Evolutionary conservation across 1,140 invertebrate species (phyloP).

Genomic region (Zaprionus camerounensis): DNA sequence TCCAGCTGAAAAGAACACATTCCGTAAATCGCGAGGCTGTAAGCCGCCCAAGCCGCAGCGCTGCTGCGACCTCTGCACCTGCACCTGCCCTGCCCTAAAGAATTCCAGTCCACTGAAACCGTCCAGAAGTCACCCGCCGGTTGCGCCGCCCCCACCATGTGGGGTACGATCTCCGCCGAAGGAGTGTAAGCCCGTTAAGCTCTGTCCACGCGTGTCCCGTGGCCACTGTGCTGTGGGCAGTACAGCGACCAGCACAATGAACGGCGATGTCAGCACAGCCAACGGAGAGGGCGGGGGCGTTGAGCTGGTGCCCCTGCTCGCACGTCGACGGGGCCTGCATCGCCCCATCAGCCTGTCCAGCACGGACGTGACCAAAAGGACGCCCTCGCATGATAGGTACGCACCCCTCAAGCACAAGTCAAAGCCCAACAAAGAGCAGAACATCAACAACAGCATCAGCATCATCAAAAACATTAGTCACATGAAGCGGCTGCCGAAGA

Average conservation of each 20-base stretch:
- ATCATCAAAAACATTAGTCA: slow-evolving; percentile 75
- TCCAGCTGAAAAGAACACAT: slow-evolving; percentile 76
- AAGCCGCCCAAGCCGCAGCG: slow-evolving; percentile 61
- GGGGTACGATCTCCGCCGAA: slow-evolving; percentile 49
- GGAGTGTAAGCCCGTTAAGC: slow-evolving; percentile 61
- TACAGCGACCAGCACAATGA: slow-evolving; percentile 53
- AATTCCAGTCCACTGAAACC: slow-evolving; percentile 42
- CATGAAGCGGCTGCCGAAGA: slow-evolving; percentile 70
- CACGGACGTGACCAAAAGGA: slow-evolving; percentile 87
- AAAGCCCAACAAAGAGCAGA: slow-evolving; percentile 60
- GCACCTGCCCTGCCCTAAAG: slow-evolving; percentile 67
- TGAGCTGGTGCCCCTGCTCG: slow-evolving; percentile 87
- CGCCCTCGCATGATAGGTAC: slow-evolving; percentile 83
- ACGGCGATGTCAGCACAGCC: slow-evolving; percentile 45
- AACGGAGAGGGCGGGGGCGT: slow-evolving; percentile 84
- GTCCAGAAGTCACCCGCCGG: slow-evolving; percentile 28
- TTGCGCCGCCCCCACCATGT: slow-evolving; percentile 37
- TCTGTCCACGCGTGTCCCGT: slow-evolving; percentile 58
- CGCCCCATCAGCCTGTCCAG: slow-evolving; percentile 84
- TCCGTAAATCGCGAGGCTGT: slow-evolving; percentile 61
- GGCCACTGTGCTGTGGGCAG: slow-evolving; percentile 50
- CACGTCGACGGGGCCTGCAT: slow-evolving; percentile 84
- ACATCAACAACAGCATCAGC: slow-evolving; percentile 73
- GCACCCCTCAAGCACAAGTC: slow-evolving; percentile 77
- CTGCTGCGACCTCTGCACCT: slow-evolving; percentile 77